Evolutionary conservation across 1,140 invertebrate species (phyloP), one percentile per base, ranked within the genome.

Genomic region (Cyclina sinensis): DNA sequence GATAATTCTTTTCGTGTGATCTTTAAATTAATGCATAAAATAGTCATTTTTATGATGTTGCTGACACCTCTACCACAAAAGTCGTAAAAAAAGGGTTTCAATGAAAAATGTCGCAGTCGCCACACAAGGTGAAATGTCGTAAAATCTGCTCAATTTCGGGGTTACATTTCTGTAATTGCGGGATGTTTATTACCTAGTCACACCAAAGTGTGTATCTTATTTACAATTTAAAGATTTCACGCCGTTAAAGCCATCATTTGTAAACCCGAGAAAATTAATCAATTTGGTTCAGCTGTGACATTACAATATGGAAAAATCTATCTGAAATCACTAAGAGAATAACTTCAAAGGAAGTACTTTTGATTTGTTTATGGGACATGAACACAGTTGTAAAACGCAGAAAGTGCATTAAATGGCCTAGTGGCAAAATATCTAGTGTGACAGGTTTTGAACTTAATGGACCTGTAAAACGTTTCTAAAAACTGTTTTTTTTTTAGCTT

Each of bases 101-200:
- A 27, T 46, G 24, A 35, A 35, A 73, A 84, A 32, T 84, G 62
- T 48, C 9, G 18, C 27, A 84, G 62, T 35, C 82, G 43, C 82
- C 82, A 84, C 82, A 70, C 82, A 73, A 54, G 68, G 16, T 24
- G 82, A 51, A 24, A 43, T 27, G 82, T 84, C 82, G 32, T 84
- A 84, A 84, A 84, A 84, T 73, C 24, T 48, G 21, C 54, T 57
- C 62, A 65, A 43, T 43, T 65, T 51, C 11, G 43, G 48, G 57
- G 48, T 54, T 73, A 84, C 27, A 32, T 70, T 73, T 73, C 82
- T 84, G 65, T 84, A 84, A 84, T 84, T 84, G 37, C 16, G 21
- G 9, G 32, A 24, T 35, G 39, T 84, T 84, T 84, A 84, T 73
- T n/a, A 73, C 82, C n/a, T 24, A 68, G 43, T 73, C 65, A 48